phyloP scores from a whole-genome alignment of 2,888 invertebrate genomes.

The Tipula lateralis region DNA sequence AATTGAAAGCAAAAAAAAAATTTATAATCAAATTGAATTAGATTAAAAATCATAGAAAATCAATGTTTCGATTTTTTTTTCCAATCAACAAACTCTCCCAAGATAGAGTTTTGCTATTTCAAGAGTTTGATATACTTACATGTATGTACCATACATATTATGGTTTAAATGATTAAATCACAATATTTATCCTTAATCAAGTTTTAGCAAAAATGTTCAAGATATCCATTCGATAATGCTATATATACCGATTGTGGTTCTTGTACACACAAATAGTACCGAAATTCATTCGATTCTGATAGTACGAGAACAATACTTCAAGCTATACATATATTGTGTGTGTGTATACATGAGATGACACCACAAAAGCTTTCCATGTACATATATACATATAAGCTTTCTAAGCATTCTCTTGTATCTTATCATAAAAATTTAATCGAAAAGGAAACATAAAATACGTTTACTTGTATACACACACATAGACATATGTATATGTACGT shows the following conservation, averaged over 20 bases:
- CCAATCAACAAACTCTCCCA: background rate
- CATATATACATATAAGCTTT: background rate
- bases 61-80: background rate
- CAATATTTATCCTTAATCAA: background rate
- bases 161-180: background rate
- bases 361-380: background rate
- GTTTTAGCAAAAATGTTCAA: background rate
- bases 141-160: background rate
- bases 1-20: background rate
- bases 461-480: background rate
- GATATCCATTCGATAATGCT: background rate
- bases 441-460: background rate
- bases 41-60: background rate
- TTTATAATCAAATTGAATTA: background rate
- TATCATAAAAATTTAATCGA: background rate
- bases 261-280: background rate
- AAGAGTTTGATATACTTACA: background rate
- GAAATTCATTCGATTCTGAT: no score
- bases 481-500: no score
- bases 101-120: background rate
- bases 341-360: background rate
- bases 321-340: background rate
- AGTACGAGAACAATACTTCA: background rate
- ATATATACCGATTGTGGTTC: background rate
- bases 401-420: background rate